Percentiles rank a stretch among this genome's conserved stretches.
These are phyloP conservation scores for Alexandromys fortis DNA, from an alignment of 2,113 vertebrate species.

Conservation along the genomic window DNA sequence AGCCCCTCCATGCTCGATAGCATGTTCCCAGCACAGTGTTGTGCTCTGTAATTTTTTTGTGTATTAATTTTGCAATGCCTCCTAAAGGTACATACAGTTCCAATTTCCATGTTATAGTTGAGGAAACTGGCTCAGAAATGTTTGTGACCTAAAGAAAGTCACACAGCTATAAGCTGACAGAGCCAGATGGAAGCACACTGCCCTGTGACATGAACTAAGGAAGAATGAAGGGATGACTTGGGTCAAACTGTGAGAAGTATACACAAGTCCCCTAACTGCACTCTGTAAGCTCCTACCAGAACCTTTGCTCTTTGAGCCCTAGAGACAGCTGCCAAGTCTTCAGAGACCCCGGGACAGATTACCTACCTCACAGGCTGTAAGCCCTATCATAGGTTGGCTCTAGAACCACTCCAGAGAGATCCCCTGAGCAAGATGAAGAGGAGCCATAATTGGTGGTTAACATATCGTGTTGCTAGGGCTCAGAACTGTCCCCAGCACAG, in stretches of 20 bases:
- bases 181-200: not conserved
- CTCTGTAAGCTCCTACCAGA: not conserved
- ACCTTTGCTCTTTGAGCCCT: not conserved
- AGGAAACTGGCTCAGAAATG: not conserved
- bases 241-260: not conserved
- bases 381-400: not conserved
- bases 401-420: not conserved
- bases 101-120: not conserved
- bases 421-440: not conserved
- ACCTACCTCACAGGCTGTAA: not conserved
- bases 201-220: not conserved
- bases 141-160: conserved; percentile 10
- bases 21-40: not conserved
- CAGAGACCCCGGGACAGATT: not conserved
- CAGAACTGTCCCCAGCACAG: not conserved
- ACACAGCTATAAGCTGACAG: not conserved
- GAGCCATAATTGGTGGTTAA: not conserved
- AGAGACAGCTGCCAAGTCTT: not conserved
- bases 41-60: not conserved
- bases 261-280: not conserved
- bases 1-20: not conserved
- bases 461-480: not conserved
- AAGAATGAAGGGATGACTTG: not conserved
- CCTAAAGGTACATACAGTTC: not conserved
- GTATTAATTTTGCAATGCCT: not conserved